Evolutionary conservation across 2,888 invertebrate species (phyloP), one percentile per base, ranked within the genome.

Genomic region (Platynereis dumerilii): DNA sequence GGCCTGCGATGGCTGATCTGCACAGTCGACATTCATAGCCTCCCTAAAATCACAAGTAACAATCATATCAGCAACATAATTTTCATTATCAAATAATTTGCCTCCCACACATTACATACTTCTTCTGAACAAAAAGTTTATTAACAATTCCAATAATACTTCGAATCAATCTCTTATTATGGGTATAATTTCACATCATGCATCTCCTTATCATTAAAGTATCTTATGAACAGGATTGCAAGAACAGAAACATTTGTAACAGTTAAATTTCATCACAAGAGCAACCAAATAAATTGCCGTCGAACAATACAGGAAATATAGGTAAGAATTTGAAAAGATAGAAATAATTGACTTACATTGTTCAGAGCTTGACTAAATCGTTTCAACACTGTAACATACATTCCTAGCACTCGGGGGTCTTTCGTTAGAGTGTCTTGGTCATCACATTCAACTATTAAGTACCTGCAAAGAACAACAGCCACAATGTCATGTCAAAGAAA

Each of bases 301-400:
- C n/a, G n/a, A n/a, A n/a, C n/a, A n/a, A n/a, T n/a, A n/a, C n/a
- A n/a, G n/a, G n/a, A n/a, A n/a, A n/a, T n/a, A n/a, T n/a, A n/a
- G n/a, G n/a, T n/a, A n/a, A n/a, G n/a, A n/a, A n/a, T n/a, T n/a
- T n/a, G n/a, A n/a, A n/a, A n/a, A n/a, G n/a, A n/a, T n/a, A n/a
- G n/a, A n/a, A n/a, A n/a, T n/a, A n/a, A n/a, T n/a, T n/a, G n/a
- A 69, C 66, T 69, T 69, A 85, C 85, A 66, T 78, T 79, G n/a
- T 76, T 73, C 24, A 86, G 76, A 15, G 87, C 92, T 90, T 85
- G 90, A 28, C 91, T 90, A 85, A 96, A 95, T 77, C 92, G 91
- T 81, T 91, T 89, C 88, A 95, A 91, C 27, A 97, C 96, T 67
- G 90, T 91, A 58, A 91, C 87, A 83, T 96, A 97, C 94, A 96